Base-by-base conservation (phyloP, 1,140 invertebrate species). In the Drosophila cardini region DNA sequence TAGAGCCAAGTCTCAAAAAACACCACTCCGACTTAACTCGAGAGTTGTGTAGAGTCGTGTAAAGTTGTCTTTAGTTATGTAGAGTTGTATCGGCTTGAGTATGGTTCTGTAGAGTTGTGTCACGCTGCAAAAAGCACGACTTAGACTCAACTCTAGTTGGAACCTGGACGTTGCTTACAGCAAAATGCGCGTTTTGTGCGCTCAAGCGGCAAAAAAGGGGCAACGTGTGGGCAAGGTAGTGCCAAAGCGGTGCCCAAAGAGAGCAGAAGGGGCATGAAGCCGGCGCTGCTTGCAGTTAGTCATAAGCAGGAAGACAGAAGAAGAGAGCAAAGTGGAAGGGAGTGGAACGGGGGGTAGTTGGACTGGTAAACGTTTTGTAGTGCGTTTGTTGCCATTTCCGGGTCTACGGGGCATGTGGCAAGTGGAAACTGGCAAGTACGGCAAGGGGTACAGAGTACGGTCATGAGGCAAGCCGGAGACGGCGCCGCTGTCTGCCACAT, bases 321-420 rank as follows among this genome's bases (percentile, higher is more conserved):
- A 2, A 7, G 10, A 38, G 9, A 7, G 4, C 1, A 7, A 38
- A 4, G 4, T 13, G n/a, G 38, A 11, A 8, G 46, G 56, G 1
- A 30, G 21, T 0, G 6, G 38, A 11, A 13, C 4, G 0, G 11
- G 11, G 0, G 11, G n/a, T 13, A n/a, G 7, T 18, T 43, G 15
- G 40, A 34, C 42, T 68, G 57, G 60, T 64, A 76, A 76, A 89
- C 77, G 72, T 74, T 74, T 74, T 70, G 72, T 70, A 74, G 64
- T 89, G 85, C 84, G 84, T 89, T 87, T 80, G 77, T 87, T 90
- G 80, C 84, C 80, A 87, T 90, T 90, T 87, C 84, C 71, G 64
- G 71, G 32, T 46, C 40, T 53, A 34, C 32, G 48, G 26, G 26
- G 21, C 45, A 38, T 40, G 42, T 18, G 52, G 42, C 53, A 56